Evolutionary conservation across 2,113 vertebrate genomes (phyloP), one percentile per base, ranked within the genome.

Genomic region (Meriones unguiculatus): DNA sequence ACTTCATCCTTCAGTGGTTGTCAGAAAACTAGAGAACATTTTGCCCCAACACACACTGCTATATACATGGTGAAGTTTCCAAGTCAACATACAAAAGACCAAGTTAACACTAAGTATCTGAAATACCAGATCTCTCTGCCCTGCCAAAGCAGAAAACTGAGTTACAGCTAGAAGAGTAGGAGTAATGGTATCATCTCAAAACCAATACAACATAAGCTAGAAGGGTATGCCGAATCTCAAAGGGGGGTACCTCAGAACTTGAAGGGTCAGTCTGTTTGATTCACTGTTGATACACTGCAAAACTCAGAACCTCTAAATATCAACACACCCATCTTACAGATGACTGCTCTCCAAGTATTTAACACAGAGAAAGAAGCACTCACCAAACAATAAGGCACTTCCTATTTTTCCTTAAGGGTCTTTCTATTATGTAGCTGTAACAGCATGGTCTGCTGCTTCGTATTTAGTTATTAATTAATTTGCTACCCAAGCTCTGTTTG

Each of bases 11-110:
- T 54, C 91, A 5, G 35, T 78, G 5, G 54, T 87, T 92, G 35
- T 75, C 41, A 94, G 76, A 97, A 94, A 95, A 75, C 32, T 95
- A 65, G 80, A 94, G n/a, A 38, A 80, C 14, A 32, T 69, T 90
- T 54, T 46, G n/a, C 28, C 24, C 50, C 17, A 54, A 80, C 11
- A 73, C 38, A 62, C 54, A 50, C n/a, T 54, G n/a, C 65, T 91
- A 1, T 65, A 90, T 95, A 89, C 57, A 38, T 84, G n/a, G 41
- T 93, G 84, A 91, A n/a, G 87, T 93, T 97, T 94, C 57, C 14
- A 90, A 86, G 76, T 62, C 90, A 93, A 92, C 59, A 72, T 57
- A 91, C 38, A 67, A 65, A 96, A 94, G 89, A 52, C 24, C 62
- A 73, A 92, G 38, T 91, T 94, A 96, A 72, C 30, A 92, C 50